Conservation (phyloP, 2,113 vertebrate species). For the Phoxinus phoxinus region DNA sequence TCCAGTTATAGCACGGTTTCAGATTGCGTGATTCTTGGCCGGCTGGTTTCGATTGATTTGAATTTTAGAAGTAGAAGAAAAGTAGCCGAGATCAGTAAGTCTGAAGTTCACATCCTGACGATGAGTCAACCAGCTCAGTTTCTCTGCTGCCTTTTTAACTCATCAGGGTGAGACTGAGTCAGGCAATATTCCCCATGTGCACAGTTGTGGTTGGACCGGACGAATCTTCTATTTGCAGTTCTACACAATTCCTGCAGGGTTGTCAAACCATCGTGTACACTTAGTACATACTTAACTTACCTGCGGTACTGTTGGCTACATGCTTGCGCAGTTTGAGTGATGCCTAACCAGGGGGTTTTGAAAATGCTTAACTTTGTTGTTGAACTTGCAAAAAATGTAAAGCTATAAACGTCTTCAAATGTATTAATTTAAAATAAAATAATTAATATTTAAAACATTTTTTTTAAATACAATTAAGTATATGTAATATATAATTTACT, state of each 20-base stretch:
- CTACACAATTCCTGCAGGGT: neutral
- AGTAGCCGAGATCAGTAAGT: neutral
- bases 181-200: constrained; percentile 35
- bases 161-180: constrained; percentile 41
- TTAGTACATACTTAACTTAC: neutral
- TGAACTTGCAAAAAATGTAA: neutral
- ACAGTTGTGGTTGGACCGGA: constrained; percentile 12
- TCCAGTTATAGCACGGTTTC: neutral
- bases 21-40: neutral
- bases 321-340: neutral
- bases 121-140: neutral
- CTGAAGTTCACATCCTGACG: constrained; percentile 22
- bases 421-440: too few relatives aligned
- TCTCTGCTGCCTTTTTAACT: constrained; percentile 34
- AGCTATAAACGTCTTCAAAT: neutral
- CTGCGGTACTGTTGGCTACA: neutral
- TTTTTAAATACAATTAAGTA: too few relatives aligned
- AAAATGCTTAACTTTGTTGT: neutral
- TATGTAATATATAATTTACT: too few relatives aligned
- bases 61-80: neutral
- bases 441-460: neutral
- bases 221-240: neutral
- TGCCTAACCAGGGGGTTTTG: neutral
- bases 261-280: neutral
- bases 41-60: constrained; percentile 26